Conservation (phyloP, 2,797 vertebrate genomes). For the Chaetodon trifasciatus region DNA sequence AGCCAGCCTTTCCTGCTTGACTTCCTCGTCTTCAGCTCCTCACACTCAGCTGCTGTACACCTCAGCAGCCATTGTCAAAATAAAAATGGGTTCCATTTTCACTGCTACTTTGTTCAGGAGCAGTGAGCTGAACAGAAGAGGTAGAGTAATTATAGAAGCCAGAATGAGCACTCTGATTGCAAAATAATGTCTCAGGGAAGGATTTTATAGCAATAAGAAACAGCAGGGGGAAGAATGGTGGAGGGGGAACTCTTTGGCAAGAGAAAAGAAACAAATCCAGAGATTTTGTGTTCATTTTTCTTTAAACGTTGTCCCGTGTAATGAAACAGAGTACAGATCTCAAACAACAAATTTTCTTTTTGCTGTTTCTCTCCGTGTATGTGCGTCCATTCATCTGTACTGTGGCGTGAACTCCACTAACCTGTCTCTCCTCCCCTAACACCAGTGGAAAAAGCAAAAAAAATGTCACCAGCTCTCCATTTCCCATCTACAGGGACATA, state of each 20-base stretch:
- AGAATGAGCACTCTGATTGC: constrained; percentile 72
- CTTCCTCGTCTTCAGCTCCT: constrained; percentile 43
- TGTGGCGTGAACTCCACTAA: constrained; percentile 6
- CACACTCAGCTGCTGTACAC: constrained; percentile 63
- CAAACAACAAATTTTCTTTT: constrained; percentile 5
- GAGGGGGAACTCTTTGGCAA: constrained; percentile 3
- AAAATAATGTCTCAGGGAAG: constrained; percentile 65
- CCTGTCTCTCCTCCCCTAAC: constrained; percentile 8
- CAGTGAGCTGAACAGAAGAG: constrained; percentile 68
- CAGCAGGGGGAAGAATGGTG: constrained; percentile 21
- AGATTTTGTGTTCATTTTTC: background rate
- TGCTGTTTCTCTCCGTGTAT: background rate
- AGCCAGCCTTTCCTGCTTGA: constrained; percentile 48
- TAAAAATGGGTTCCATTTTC: constrained; percentile 69
- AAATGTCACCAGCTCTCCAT: constrained; percentile 14
- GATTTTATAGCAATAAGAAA: constrained; percentile 56
- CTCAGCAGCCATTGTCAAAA: constrained; percentile 65
- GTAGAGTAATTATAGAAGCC: constrained; percentile 74
- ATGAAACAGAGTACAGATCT: constrained; percentile 25
- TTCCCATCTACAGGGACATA: constrained; percentile 31
- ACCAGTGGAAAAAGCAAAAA: constrained; percentile 27
- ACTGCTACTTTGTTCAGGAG: constrained; percentile 69
- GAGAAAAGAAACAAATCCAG: constrained; percentile 19
- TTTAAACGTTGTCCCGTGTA: constrained; percentile 10
- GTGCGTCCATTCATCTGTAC: constrained; percentile 12